Evolutionary conservation across 1,140 invertebrate genomes (phyloP), one percentile per base, ranked within the genome.

Genomic region (Cryptotermes secundus): DNA sequence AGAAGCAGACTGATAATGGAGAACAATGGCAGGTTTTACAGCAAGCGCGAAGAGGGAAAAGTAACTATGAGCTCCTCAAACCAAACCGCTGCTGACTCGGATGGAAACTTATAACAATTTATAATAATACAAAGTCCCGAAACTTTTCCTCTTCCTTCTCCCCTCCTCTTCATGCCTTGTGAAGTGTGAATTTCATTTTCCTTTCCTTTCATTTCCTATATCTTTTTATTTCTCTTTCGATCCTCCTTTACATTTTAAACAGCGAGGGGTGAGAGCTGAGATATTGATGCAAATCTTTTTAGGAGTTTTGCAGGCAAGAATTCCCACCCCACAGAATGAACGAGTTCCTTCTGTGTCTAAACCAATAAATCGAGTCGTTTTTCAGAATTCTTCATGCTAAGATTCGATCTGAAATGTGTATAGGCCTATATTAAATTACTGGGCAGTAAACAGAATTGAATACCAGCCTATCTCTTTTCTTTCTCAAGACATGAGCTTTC

Each of bases 71-170:
- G 3, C 45, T 49, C 31, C 59, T n/a, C 59, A 31, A 72, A 72
- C 6, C 31, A 72, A 72, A 72, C 26, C 59, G 59, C 59, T 72
- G 10, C n/a, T 31, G n/a, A 72, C 59, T n/a, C 59, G 59, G n/a
- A 31, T 6, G 59, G 59, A 72, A 72, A 72, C 59, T 72, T 72
- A 72, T 72, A 72, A 72, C 59, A 72, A 72, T n/a, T 72, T 72
- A 72, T 72, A 72, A 59, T 31, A 72, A 72, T 31, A 72, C 26
- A 72, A 72, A 31, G 59, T 72, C 59, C 1, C 59, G 4, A 26
- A 72, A 72, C 26, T 72, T 72, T 31, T 31, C 59, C n/a, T n/a
- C 59, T 59, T 59, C 12, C 26, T 59, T 59, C 19, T 6, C 12
- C 53, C 53, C 12, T 72, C 59, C 26, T 72, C 14, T 72, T 31